Evolutionary conservation across 2,797 vertebrate genomes (phyloP), one percentile per base, ranked within the genome.

Genomic region (Halcyon smyrnensis): DNA sequence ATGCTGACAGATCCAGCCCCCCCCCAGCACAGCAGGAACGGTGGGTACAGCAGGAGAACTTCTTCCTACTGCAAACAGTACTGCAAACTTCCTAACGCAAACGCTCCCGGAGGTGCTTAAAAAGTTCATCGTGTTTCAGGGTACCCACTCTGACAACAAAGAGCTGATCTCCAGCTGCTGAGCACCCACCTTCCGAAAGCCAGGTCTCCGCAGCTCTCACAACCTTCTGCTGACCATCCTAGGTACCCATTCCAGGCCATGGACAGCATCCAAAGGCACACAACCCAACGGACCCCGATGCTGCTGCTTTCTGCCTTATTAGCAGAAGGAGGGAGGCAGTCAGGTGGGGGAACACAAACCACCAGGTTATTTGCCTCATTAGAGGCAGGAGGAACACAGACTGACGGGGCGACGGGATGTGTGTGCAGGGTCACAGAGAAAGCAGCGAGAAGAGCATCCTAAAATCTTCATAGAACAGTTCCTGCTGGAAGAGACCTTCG

Each of bases 401-500:
- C 18, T 15, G 9, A 30, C 41, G 12, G 11, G 3, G 6, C 32
- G 54, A 46, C 12, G 50, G 34, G 5, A 14, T 0, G 3, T 6
- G 7, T 14, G 11, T 1, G 1, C 34, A 41, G 48, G 21, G 37
- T 18, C 74, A 43, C 34, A 41, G 53, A 54, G 39, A 60, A 84
- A 88, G 28, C 24, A 70, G 32, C 32, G 50, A 45, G 62, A 60
- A 39, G 1, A 48, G 39, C 51, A 59, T 8, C 45, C 68, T 87
- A 32, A 54, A 70, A 70, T 10, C 27, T 15, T 57, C 41, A 17
- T 18, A 18, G 41, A 43, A 43, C 17, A 43, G 41, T 43, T 43
- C 41, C 17, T 16, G 41, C 41, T 43, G 41, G 17, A 43, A 43
- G 41, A 43, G 41, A 43, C 41, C 41, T 43, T 43, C 41, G 17